phyloP scores from a whole-genome alignment of 2,113 vertebrate species.

The Muscicapa adusta region DNA sequence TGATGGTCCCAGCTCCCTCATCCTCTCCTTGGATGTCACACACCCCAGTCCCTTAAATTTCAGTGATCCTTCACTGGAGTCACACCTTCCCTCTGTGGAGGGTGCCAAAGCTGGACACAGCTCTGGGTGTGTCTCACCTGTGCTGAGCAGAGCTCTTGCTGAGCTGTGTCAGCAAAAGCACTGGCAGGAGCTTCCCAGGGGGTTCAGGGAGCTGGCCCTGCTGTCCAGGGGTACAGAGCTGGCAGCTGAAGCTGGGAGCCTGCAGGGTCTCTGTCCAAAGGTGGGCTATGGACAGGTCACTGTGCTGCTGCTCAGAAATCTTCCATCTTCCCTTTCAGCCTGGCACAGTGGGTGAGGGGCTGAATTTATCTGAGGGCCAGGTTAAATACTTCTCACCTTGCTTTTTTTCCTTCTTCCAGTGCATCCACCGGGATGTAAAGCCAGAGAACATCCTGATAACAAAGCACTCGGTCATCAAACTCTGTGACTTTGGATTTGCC shows the following conservation, averaged over 20 bases:
- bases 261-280: not conserved
- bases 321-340: not conserved
- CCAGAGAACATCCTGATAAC: constrained; percentile 97
- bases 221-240: not conserved
- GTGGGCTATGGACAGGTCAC: not conserved
- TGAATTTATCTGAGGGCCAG: not conserved
- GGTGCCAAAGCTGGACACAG: not conserved
- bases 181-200: not conserved
- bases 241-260: not conserved
- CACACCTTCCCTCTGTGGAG: not conserved
- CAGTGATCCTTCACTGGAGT: not conserved
- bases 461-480: constrained; percentile 92
- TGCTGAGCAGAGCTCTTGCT: not conserved
- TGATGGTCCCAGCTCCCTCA: not conserved
- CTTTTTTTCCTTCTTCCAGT: constrained; percentile 71
- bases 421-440: constrained; percentile 95
- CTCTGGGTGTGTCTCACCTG: not conserved
- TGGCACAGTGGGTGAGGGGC: not conserved
- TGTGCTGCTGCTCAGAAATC: not conserved
- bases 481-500: constrained; percentile 97
- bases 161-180: not conserved
- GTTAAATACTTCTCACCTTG: not conserved
- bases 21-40: not conserved
- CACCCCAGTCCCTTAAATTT: not conserved
- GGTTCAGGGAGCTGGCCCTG: not conserved